A percentile compares a stretch with the other conserved stretches of the same genome.
Conservation (phyloP, 1,140 invertebrate species). For the Wasmannia auropunctata region DNA sequence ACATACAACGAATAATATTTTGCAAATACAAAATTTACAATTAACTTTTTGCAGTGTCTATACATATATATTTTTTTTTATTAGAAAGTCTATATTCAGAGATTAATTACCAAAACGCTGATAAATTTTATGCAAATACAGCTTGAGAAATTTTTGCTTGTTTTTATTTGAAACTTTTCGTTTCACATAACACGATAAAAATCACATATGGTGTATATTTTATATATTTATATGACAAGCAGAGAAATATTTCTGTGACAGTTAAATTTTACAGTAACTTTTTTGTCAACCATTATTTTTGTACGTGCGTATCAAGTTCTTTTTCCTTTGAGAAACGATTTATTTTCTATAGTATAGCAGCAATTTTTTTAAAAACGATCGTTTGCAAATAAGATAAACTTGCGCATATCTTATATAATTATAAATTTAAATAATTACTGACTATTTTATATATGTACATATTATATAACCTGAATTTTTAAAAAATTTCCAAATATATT, state of each 20-base stretch:
- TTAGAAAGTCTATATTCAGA: not conserved
- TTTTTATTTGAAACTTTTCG: slow-evolving; percentile 1
- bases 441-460: not conserved
- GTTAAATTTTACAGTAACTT: slow-evolving; percentile 11
- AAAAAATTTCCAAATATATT: not conserved
- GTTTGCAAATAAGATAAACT: slow-evolving; percentile 1
- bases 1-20: not conserved
- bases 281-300: not conserved
- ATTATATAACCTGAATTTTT: not conserved
- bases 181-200: not conserved
- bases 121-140: not conserved
- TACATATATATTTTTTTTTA: not conserved
- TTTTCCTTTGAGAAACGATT: not conserved
- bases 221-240: not conserved
- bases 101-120: not conserved
- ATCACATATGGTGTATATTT: not conserved
- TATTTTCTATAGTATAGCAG: not conserved
- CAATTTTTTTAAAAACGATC: not conserved
- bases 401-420: not conserved
- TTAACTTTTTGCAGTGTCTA: not conserved
- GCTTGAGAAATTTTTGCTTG: not conserved
- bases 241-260: not conserved
- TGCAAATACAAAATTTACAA: not conserved
- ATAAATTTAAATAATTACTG: not conserved
- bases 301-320: not conserved